Evolutionary conservation across 2,113 vertebrate species (phyloP), one percentile per base, ranked within the genome.

Genomic region (Nettapus auritus): DNA sequence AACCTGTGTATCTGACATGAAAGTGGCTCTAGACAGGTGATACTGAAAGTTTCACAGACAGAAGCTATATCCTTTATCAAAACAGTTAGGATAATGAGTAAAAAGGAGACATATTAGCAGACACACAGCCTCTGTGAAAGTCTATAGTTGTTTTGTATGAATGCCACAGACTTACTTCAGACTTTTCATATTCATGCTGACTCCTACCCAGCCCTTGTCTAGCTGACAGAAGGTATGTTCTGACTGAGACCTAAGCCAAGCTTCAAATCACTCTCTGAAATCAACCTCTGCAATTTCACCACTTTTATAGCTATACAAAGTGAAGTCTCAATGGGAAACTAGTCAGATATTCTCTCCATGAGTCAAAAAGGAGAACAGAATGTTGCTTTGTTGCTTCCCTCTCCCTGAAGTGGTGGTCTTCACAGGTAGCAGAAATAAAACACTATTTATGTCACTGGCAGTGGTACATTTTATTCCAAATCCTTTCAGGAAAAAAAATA

Each of bases 401-500:
- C 68, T 78, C 76, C 56, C 82, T 53, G 13, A 91, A 84, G 29
- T 60, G 70, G 44, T 79, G 53, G 66, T 94, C 57, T 90, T 69
- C 66, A 69, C 0, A 2, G 50, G 57, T 62, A 79, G n/a, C 23
- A 87, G 80, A 82, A 96, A 83, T 42, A 79, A 96, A 95, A 50
- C 36, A 68, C 25, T 69, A 34, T 66, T 94, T 96, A 56, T 93
- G 36, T 82, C 66, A 69, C 66, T 82, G 92, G 17, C 18, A 38
- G 28, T n/a, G 55, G 13, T 53, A 70, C 70, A 76, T 89, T 78
- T 66, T 92, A 87, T 68, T 89, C 50, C 82, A 74, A 82, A 63
- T 79, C 73, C 44, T 71, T 86, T 74, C 77, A 90, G 29, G 19
- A 86, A 93, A 69, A 23, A 50, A 11, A 50, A 50, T 11, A 42